Base-by-base conservation (phyloP, 2,888 invertebrate species). In the Synanthedon formicaeformis region DNA sequence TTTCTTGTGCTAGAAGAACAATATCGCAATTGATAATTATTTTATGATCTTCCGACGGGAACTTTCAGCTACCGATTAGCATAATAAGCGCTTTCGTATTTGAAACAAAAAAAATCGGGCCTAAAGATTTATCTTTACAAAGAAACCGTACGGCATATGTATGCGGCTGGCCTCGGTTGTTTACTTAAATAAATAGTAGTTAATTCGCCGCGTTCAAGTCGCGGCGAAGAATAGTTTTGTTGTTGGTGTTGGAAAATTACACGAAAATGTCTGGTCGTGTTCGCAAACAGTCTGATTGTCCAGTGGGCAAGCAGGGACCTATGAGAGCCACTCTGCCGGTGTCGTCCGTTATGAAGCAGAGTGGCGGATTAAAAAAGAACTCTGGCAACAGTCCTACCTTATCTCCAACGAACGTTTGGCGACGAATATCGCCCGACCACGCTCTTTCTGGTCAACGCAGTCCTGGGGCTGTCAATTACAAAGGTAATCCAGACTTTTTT, bases 271-370 rank as follows among this genome's bases (percentile, higher is more conserved):
- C 90, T 72, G 86, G 89, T 65, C 89, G 90, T 65, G 89, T 90
- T 64, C 89, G 91, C 65, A 92, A 92, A 82, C 91, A 91, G 70
- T 91, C 92, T 55, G 92, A 92, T 69, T 91, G 90, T 73, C 89
- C 90, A 59, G 82, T 81, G 64, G 79, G 81, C 53, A 87, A 87
- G 66, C 82, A 83, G 79, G 93, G 92, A 53, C 93, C 93, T 61
- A 90, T 93, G 91, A 90, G 92, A 75, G 93, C 93, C 55, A 93
- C 93, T 56, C 85, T 94, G 71, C 93, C 93, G 63, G 92, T 93
- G 69, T 91, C 92, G 53, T 93, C 93, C 55, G 89, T 93, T 59
- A 88, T 93, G 76, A 90, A 92, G 71, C 89, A 89, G 69, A 90
- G 91, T 68, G 89, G 89, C 57, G 90, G 89, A 51, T 77, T 91